Percentiles rank a stretch among this genome's conserved stretches.
Evolutionary conservation across 2,888 invertebrate genomes (phyloP).

Genomic region (Melinaea marsaeus): DNA sequence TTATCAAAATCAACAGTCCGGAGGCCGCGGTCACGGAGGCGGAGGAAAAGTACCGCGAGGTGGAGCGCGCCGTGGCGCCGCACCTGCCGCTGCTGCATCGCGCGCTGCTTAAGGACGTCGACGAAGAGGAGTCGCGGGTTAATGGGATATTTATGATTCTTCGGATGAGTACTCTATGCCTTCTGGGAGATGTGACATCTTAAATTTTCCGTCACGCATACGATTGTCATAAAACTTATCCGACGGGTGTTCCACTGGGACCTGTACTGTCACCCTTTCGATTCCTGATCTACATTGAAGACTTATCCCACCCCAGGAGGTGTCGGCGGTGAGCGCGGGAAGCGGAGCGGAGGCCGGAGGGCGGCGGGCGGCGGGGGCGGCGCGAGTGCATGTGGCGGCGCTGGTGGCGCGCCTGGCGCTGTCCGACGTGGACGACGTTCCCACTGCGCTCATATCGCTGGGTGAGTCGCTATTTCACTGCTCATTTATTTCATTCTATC

Average conservation of each 20-base stretch:
- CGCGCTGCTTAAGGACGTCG: constrained; percentile 51
- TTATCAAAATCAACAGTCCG: constrained; percentile 76
- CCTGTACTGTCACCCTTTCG: no score
- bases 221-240: no score
- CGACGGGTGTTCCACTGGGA: no score
- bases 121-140: constrained; percentile 13
- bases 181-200: no score
- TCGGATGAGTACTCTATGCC: no score
- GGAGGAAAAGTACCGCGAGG: constrained; percentile 49
- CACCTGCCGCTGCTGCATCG: constrained; percentile 71
- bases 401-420: constrained; percentile 84
- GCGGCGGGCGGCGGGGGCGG: constrained; percentile 76
- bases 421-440: constrained; percentile 84
- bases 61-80: constrained; percentile 65
- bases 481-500: neutral
- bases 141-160: no score
- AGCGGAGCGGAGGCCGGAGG: constrained; percentile 28
- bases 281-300: no score
- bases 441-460: constrained; percentile 81
- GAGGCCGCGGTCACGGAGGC: constrained; percentile 55
- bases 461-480: constrained; percentile 35
- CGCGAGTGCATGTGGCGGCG: constrained; percentile 85
- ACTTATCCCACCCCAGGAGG: neutral
- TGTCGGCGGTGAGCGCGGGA: constrained; percentile 8
- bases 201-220: no score